A percentile compares a stretch with the other conserved stretches of the same genome.
Evolutionary conservation across 2,113 vertebrate species (phyloP).

Genomic region (Catagonus wagneri): DNA sequence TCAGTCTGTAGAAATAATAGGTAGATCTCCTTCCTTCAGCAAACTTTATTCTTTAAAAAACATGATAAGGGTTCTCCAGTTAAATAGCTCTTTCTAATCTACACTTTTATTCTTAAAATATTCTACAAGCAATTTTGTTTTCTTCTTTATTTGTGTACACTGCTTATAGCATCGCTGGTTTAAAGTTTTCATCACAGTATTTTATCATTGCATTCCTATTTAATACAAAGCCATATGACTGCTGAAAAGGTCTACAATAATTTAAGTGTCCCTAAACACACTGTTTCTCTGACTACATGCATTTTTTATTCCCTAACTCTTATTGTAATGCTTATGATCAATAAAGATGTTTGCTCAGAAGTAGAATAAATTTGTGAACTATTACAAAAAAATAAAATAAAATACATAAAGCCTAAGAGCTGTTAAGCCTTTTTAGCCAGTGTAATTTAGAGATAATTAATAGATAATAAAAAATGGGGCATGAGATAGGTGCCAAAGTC

Average conservation of each 20-base stretch:
- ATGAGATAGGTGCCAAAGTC: neutral
- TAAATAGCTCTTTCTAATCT: constrained; percentile 36
- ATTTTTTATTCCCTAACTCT: constrained; percentile 81
- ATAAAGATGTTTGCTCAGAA: constrained; percentile 79
- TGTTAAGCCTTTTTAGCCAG: neutral
- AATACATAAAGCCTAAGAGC: too few species aligned
- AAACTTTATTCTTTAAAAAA: constrained; percentile 8
- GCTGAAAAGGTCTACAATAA: constrained; percentile 73
- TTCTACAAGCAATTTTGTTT: constrained; percentile 16
- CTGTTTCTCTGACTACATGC: constrained; percentile 63
- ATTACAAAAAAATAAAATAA: too few species aligned
- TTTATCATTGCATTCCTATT: constrained; percentile 68
- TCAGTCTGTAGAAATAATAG: constrained; percentile 60
- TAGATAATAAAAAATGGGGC: neutral
- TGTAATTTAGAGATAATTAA: neutral
- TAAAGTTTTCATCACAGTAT: constrained; percentile 63
- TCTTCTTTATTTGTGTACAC: constrained; percentile 17
- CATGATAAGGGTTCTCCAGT: neutral
- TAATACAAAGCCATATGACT: constrained; percentile 70
- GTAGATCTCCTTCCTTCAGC: neutral
- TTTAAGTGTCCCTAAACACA: constrained; percentile 78
- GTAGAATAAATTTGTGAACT: constrained; percentile 80
- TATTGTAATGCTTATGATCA: constrained; percentile 80
- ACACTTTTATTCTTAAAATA: constrained; percentile 46
- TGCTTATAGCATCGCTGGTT: neutral